These are phyloP conservation scores for Aphelinus atriplicis DNA, from an alignment of 1,140 invertebrate species.

Conservation along the genomic window DNA sequence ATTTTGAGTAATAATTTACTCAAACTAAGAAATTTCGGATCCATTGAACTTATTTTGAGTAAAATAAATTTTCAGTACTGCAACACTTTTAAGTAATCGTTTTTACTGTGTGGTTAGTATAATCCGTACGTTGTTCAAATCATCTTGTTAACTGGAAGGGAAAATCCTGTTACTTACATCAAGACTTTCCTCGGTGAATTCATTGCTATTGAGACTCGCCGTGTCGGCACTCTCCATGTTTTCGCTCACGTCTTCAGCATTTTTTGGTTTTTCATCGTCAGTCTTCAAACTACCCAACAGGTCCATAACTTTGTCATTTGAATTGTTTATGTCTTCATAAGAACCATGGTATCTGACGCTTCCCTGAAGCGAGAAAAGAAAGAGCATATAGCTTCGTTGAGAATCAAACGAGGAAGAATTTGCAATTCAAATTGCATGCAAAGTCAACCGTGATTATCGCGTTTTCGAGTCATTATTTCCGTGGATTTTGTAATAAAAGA, in stretches of 20 bases:
- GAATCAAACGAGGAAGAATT: not conserved
- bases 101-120: too few relatives aligned
- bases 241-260: conserved; percentile 55
- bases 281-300: conserved; percentile 44
- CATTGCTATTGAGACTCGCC: not conserved
- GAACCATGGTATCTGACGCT: conserved; percentile 68
- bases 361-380: conserved; percentile 62
- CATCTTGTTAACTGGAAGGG: too few relatives aligned
- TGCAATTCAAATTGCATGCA: not conserved
- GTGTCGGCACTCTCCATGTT: not conserved
- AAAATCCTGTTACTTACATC: conserved; percentile 2
- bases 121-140: too few relatives aligned
- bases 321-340: conserved; percentile 66
- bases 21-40: too few relatives aligned
- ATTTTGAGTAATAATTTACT: too few relatives aligned
- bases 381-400: not conserved
- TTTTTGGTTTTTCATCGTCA: conserved; percentile 25
- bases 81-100: too few relatives aligned
- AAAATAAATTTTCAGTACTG: too few relatives aligned
- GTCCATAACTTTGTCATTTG: conserved; percentile 67
- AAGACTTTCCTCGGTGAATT: not conserved
- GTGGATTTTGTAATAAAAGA: too few relatives aligned
- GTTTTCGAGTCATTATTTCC: too few relatives aligned
- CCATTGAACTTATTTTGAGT: too few relatives aligned
- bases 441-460: too few relatives aligned